Conservation (phyloP, 2,888 invertebrate genomes). For the Drosophila parthenogenetica region DNA sequence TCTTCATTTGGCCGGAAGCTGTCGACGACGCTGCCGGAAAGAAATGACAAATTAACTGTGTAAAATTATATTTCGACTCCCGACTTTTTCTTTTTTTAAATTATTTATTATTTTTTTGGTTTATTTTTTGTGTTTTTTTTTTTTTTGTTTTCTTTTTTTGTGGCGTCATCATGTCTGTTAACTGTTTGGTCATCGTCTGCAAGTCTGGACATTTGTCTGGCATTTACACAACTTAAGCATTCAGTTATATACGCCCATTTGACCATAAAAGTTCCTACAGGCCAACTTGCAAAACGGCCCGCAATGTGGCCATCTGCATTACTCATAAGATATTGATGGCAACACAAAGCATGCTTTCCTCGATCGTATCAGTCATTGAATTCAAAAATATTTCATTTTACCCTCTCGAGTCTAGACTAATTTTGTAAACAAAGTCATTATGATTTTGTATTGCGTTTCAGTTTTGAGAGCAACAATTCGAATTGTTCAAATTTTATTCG, state of each 20-base stretch:
- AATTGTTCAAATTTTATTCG: slow-evolving; percentile 4
- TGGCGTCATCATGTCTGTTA: slow-evolving; percentile 43
- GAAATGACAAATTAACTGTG: slow-evolving; percentile 59
- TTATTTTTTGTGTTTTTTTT: neutral
- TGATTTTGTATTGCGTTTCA: slow-evolving; percentile 5
- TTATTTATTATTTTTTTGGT: neutral
- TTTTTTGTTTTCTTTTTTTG: slow-evolving; percentile 1
- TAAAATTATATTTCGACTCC: slow-evolving; percentile 33
- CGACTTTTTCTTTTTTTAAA: neutral
- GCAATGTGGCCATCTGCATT: slow-evolving; percentile 15
- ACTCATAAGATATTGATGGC: slow-evolving; percentile 28
- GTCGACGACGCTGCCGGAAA: slow-evolving; percentile 47
- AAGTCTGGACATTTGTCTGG: slow-evolving; percentile 11
- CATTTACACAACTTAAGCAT: slow-evolving; percentile 22
- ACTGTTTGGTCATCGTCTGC: slow-evolving; percentile 34
- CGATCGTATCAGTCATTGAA: slow-evolving; percentile 27
- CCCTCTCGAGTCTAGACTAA: neutral
- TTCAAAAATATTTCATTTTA: slow-evolving; percentile 13
- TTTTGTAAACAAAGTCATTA: slow-evolving; percentile 33
- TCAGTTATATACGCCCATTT: slow-evolving; percentile 22
- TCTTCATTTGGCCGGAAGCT: slow-evolving; percentile 44
- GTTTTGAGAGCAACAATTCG: slow-evolving; percentile 1
- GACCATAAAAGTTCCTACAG: slow-evolving; percentile 35
- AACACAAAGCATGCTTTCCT: slow-evolving; percentile 9
- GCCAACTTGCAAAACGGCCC: slow-evolving; percentile 24